Evolutionary conservation across 2,797 vertebrate species (phyloP).

Genomic region (Chelon labrosus): DNA sequence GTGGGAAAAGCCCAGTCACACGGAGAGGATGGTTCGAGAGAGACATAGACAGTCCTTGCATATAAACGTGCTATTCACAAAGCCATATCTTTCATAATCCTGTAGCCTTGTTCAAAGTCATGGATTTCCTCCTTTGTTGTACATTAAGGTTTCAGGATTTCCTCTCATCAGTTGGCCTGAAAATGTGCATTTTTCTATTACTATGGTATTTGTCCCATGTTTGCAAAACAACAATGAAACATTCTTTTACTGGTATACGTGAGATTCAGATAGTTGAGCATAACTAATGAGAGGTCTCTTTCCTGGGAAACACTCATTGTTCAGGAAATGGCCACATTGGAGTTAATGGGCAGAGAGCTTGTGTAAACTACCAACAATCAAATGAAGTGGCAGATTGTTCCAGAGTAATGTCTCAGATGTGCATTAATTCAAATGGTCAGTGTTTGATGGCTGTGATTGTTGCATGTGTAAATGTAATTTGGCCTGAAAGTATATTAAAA

Average conservation of each 20-base stretch:
- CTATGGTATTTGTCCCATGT: not conserved
- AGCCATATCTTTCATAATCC: conserved; percentile 12
- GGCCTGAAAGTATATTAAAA: not conserved
- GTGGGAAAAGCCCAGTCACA: conserved; percentile 39
- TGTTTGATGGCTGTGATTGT: not conserved
- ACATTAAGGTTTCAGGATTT: not conserved
- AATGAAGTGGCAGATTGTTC: conserved; percentile 1
- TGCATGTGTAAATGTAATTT: not conserved
- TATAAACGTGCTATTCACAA: not conserved
- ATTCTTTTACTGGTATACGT: too few species aligned
- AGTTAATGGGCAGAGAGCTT: conserved; percentile 14
- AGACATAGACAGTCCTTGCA: not conserved
- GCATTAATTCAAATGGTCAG: too few species aligned
- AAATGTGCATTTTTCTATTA: too few species aligned
- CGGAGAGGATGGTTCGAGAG: conserved; percentile 2
- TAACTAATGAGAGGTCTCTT: too few species aligned
- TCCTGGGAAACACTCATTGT: conserved; percentile 10
- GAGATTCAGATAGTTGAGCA: too few species aligned
- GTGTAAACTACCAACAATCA: conserved; percentile 7
- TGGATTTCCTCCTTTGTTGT: not conserved
- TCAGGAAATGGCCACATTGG: conserved; percentile 23
- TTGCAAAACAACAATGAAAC: not conserved
- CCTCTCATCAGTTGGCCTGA: not conserved
- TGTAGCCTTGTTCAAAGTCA: not conserved
- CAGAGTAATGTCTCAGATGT: not conserved